These are phyloP conservation scores for Spilogale gracilis DNA, from an alignment of 2,113 vertebrate species.

Conservation along the genomic window DNA sequence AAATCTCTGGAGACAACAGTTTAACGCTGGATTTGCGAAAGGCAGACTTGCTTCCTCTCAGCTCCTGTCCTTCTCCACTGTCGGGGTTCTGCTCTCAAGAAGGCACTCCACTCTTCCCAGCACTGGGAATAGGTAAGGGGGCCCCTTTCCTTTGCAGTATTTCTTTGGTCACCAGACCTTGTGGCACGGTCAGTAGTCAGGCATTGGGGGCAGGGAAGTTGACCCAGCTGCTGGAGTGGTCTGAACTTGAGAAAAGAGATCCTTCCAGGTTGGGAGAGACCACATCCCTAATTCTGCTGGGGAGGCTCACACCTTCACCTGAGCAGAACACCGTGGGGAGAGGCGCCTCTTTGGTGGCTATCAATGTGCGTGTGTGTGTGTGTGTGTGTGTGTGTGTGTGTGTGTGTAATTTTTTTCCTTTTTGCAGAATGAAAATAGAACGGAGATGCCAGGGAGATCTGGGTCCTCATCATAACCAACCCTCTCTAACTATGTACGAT, in stretches of 20 bases:
- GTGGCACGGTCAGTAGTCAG: not conserved
- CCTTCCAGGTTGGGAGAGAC: not conserved
- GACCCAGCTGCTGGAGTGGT: not conserved
- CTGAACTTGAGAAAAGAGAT: not conserved
- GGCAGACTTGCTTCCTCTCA: constrained; percentile 18
- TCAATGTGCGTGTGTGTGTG: not conserved
- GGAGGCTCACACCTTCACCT: constrained; percentile 46
- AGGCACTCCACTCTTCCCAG: not conserved
- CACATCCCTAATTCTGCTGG: constrained; percentile 61
- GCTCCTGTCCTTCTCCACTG: not conserved
- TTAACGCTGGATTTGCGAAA: constrained; percentile 54
- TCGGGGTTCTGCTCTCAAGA: constrained; percentile 54
- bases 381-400: too few species aligned
- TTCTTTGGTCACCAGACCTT: not conserved
- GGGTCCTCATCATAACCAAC: constrained; percentile 70
- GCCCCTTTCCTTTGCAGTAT: not conserved
- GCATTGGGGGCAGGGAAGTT: not conserved
- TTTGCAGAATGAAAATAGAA: constrained; percentile 83
- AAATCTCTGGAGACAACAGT: constrained; percentile 33
- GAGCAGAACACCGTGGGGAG: constrained; percentile 56
- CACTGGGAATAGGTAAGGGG: not conserved
- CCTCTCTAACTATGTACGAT: constrained; percentile 75
- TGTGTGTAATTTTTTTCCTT: not conserved
- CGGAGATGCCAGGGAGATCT: constrained; percentile 78
- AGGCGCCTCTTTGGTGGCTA: constrained; percentile 23